These are phyloP conservation scores for Okapia johnstoni DNA, from an alignment of 2,113 vertebrate genomes.

Conservation along the genomic window DNA sequence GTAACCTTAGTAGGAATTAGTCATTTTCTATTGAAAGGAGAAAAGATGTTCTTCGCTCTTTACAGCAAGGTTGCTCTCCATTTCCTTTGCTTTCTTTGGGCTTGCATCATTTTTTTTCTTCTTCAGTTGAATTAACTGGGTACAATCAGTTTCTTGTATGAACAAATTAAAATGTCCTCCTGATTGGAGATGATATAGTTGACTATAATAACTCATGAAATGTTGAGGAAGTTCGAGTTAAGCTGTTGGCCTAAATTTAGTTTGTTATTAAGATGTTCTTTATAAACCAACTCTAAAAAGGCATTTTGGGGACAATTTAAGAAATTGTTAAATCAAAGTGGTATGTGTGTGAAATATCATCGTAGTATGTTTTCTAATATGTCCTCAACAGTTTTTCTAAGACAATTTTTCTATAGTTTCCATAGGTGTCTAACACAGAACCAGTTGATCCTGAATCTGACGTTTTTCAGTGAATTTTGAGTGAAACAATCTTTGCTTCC, in stretches of 20 bases:
- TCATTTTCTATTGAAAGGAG: background rate
- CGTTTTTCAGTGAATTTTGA: background rate
- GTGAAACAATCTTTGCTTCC: background rate
- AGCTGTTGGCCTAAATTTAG: background rate
- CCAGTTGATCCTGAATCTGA: background rate
- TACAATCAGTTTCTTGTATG: background rate
- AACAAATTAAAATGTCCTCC: constrained; percentile 12
- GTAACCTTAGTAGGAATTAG: background rate
- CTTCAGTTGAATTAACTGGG: background rate
- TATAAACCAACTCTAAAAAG: background rate
- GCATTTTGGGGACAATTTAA: background rate
- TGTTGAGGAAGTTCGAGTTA: background rate
- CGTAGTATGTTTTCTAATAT: background rate
- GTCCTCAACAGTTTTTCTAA: background rate
- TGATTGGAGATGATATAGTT: background rate
- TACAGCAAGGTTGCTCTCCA: background rate
- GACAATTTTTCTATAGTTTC: background rate
- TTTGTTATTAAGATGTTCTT: background rate
- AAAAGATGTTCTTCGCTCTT: background rate
- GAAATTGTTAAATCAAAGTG: background rate
- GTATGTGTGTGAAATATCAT: background rate
- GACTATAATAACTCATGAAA: background rate
- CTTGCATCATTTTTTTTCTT: background rate
- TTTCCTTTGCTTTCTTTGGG: constrained; percentile 1
- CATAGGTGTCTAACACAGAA: background rate